Base-by-base conservation (phyloP, 2,797 vertebrate genomes). In the Agapornis canus region DNA sequence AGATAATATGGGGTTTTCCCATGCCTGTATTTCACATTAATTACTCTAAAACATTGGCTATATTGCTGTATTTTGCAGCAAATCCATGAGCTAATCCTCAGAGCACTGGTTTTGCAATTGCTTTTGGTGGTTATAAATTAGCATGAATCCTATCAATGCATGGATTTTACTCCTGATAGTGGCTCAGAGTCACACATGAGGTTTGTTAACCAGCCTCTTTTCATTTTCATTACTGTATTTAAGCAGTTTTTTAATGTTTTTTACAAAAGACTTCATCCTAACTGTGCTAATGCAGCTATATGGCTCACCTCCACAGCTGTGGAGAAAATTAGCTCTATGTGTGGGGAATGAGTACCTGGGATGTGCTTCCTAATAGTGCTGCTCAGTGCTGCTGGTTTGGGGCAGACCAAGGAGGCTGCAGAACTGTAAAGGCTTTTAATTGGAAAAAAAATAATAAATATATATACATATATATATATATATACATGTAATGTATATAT, bases 231-330 rank as follows among this genome's bases (percentile, higher is more conserved):
- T 72, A 57, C 21, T 57, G 22, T 43, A 72, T 78, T 85, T 78
- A 70, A 78, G 31, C 73, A 61, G 10, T 39, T 87, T 95, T 95
- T 59, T 72, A 81, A 71, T 72, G 13, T 4, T 5, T 84, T 91
- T 75, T 80, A 32, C 18, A 83, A 63, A 87, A 65, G 25, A 37
- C 4, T 83, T 70, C 19, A 45, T 42, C 32, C n/a, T 40, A 47
- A 45, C 59, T 68, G 21, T 72, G 18, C 13, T 87, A 73, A 85
- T 70, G 35, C 18, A 82, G 11, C 40, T 89, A 40, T 66, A 21
- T 45, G 42, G 27, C 22, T 86, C 31, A 56, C 20, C 31, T 83
- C 49, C 19, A 40, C 20, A 60, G 19, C 9, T 49, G 43, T 6
- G 1, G 29, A 23, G 15, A n/a, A 91, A 82, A 65, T 56, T 13